Conservation (phyloP, 2,113 vertebrate species). For the Panthera tigris region DNA sequence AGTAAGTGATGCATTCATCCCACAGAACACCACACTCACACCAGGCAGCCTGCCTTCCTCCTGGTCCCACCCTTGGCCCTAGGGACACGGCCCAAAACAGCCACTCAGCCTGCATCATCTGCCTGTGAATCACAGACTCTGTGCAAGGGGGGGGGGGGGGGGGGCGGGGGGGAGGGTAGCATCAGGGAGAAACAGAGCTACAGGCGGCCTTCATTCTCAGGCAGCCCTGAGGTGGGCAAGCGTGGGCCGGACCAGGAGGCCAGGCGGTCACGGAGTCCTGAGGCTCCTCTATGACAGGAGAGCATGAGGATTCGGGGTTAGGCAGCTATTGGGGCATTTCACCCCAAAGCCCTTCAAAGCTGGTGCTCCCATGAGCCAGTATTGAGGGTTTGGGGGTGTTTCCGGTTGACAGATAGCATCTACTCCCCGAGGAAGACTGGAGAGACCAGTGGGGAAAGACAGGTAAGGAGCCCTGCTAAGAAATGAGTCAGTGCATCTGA, state of each 20-base stretch:
- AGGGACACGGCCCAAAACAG: background rate
- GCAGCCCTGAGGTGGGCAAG: fast-evolving
- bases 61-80: background rate
- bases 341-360: background rate
- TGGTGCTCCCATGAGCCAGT: background rate
- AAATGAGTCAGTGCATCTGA: fast-evolving
- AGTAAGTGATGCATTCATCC: no score
- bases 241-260: background rate
- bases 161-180: no score
- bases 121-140: background rate
- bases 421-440: fast-evolving
- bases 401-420: fast-evolving
- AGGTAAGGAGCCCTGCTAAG: background rate
- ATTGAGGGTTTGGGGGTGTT: fast-evolving
- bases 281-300: background rate
- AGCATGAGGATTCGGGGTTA: fast-evolving
- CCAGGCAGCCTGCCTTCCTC: background rate
- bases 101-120: background rate
- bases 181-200: background rate
- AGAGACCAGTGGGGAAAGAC: no score
- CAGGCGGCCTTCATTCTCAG: background rate
- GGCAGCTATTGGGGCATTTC: background rate
- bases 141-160: no score
- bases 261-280: fast-evolving
- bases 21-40: background rate